Base-by-base conservation (phyloP, 2,113 vertebrate species). In the Catharus fuscescens region DNA sequence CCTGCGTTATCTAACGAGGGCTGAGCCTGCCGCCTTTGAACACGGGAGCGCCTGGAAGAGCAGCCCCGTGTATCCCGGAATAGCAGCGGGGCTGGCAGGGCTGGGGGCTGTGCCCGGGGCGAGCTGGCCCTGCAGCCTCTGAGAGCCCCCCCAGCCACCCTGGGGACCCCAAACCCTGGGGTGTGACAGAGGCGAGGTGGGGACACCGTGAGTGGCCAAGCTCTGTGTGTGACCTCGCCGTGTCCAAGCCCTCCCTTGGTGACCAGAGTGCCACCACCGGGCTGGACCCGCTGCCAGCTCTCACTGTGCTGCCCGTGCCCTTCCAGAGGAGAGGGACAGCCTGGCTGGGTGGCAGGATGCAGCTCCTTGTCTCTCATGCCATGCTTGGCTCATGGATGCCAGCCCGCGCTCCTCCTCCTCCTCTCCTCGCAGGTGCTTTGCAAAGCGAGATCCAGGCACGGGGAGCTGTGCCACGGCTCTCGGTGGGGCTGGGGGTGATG, bases 211-310 rank as follows among this genome's bases (percentile, higher is more conserved):
- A 0, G 2, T 3, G 26, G 29, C 11, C 14, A 6, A 62, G 60
- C 52, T 38, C 66, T 1, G 56, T 0, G 2, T 8, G 92, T 18
- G 32, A 15, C 18, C 26, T 11, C 64, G 3, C 9, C 0, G 8
- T 0, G 0, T 17, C 65, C 7, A 0, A 44, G 18, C 4, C 25
- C 31, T 34, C 34, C 20, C 14, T 26, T 0, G 2, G 48, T 59
- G 36, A 15, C 48, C 53, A 0, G 18, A 5, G 13, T 71, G 74
- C 21, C 45, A 44, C 28, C 40, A 10, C 23, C 0, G 2, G 3
- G 18, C 13, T 10, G 64, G 10, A 5, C 19, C 47, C 0, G 0
- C 50, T 78, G 93, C 72, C 42, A 26, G 16, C 60, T 12, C 18
- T 1, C 36, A 14, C 1, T 2, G 10, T 20, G 56, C 47, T 11